Evolutionary conservation across 2,113 vertebrate genomes (phyloP), one percentile per base, ranked within the genome.

Genomic region (Lycaon pictus): DNA sequence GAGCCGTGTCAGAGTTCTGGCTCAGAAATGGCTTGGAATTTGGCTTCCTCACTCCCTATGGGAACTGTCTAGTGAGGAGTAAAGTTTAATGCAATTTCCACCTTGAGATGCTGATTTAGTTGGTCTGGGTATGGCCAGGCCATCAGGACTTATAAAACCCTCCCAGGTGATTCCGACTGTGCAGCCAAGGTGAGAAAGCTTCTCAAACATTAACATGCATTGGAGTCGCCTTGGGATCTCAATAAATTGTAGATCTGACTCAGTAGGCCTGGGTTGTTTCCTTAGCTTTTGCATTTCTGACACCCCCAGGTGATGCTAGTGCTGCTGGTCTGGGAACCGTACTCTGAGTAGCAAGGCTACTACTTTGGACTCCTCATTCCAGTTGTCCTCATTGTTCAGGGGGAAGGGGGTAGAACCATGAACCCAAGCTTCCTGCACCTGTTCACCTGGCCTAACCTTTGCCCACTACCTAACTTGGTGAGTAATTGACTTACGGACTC

Each of bases 191-290:
- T 23, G 62, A 88, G 69, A 71, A 72, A 35, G 74, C 2, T 23
- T 63, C 92, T 71, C 65, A 55, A 35, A 65, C 37, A 13, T 65
- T 55, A 10, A n/a, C 1, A 5, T 7, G 23, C 19, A 4, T 27
- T 16, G 0, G 0, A 22, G 3, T 22, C 27, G 9, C 35, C 11
- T 5, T 1, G 60, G 13, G 15, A 53, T 65, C 29, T 48, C 11
- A 2, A 74, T 79, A 43, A 55, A 16, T 1, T n/a, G 9, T 19
- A 72, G 35, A 43, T n/a, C 51, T 7, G 6, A 8, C 2, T 53
- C 56, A 32, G 53, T 16, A 67, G 27, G 27, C 56, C 80, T 63
- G 43, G 32, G 53, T 6, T 90, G 58, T 43, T 17, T 71, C 15
- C 72, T 67, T 69, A 23, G 58, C 11, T 5, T 48, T 62, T 90